phyloP scores from a whole-genome alignment of 2,113 vertebrate species.

The Acanthisitta chloris region DNA sequence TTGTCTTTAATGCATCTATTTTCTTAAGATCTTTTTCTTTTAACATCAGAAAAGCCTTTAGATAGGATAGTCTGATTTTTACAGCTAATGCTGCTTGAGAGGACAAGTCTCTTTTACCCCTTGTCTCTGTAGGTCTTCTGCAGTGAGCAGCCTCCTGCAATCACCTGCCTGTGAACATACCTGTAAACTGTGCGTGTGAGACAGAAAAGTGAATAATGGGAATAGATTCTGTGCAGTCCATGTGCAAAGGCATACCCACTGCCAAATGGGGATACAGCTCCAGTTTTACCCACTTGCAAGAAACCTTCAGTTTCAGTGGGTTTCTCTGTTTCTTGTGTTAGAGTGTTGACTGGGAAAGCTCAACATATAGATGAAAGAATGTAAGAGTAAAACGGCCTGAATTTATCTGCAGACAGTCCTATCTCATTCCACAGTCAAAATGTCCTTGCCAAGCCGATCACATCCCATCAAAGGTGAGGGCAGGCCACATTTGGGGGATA shows the following conservation, averaged over 20 bases:
- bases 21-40: neutral
- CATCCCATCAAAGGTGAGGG: neutral
- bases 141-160: neutral
- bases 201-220: neutral
- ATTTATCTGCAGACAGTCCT: neutral
- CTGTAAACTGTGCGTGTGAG: neutral
- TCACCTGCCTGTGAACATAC: neutral
- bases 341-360: no score
- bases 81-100: neutral
- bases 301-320: no score
- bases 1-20: neutral
- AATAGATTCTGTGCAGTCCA: neutral
- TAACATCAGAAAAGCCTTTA: neutral
- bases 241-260: neutral
- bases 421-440: neutral
- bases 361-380: no score
- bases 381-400: no score
- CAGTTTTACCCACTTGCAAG: neutral
- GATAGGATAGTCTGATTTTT: neutral
- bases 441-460: neutral
- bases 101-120: neutral
- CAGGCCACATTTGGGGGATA: neutral
- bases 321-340: no score
- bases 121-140: neutral
- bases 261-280: neutral